Conservation (phyloP, 2,113 vertebrate genomes). For the Chaetura pelagica region DNA sequence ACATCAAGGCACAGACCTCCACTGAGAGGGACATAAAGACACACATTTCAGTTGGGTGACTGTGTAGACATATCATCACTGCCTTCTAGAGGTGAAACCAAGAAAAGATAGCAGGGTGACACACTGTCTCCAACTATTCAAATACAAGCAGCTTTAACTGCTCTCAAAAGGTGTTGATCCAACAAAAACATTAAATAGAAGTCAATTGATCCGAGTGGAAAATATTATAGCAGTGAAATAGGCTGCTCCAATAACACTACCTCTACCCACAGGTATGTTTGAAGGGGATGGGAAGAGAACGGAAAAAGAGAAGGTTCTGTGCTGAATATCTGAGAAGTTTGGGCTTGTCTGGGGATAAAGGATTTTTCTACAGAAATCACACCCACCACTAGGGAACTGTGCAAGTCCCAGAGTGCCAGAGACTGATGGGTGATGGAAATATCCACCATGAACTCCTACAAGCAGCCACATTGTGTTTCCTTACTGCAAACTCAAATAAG, state of each 20-base stretch:
- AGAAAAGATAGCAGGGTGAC: constrained; percentile 57
- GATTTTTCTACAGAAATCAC: constrained; percentile 28
- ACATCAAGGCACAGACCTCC: not conserved
- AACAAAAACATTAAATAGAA: constrained; percentile 71
- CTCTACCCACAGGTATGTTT: constrained; percentile 73
- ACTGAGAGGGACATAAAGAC: not conserved
- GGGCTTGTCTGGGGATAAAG: constrained; percentile 1
- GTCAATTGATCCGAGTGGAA: constrained; percentile 69
- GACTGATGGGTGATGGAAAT: not conserved
- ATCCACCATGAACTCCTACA: not conserved
- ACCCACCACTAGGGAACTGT: not conserved
- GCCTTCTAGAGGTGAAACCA: constrained; percentile 70
- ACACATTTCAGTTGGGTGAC: not conserved
- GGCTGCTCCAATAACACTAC: constrained; percentile 72
- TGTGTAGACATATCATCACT: constrained; percentile 15
- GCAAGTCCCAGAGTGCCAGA: not conserved
- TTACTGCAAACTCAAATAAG: not conserved
- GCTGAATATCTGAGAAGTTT: constrained; percentile 27
- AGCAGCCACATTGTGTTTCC: not conserved
- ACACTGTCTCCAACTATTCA: constrained; percentile 46
- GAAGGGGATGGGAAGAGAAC: constrained; percentile 44
- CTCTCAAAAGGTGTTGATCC: constrained; percentile 60
- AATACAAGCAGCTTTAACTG: constrained; percentile 32
- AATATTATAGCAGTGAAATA: constrained; percentile 71
- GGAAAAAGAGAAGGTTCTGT: constrained; percentile 58